Evolutionary conservation across 1,140 invertebrate genomes (phyloP).

Genomic region (Cepaea nemoralis): DNA sequence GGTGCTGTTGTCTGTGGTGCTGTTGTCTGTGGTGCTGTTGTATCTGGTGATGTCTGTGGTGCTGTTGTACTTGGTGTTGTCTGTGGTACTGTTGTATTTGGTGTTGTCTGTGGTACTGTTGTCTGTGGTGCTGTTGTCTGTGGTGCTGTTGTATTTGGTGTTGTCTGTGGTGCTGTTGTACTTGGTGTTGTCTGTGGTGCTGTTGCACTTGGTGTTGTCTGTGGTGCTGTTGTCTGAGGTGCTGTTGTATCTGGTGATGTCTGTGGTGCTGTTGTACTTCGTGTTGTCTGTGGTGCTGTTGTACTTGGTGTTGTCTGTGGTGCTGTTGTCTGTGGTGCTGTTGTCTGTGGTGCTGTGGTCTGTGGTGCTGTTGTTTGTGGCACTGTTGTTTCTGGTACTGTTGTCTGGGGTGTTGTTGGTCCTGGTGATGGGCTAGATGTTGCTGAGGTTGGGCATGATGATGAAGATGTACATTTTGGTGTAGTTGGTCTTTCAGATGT

Average conservation of each 20-base stretch:
- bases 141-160: not conserved
- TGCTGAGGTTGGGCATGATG: constrained; percentile 29
- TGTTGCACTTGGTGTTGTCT: not conserved
- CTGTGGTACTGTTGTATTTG: constrained; percentile 34
- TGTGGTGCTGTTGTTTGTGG: not conserved
- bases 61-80: constrained; percentile 40
- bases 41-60: constrained; percentile 38
- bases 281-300: not conserved
- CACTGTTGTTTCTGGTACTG: constrained; percentile 20
- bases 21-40: not conserved
- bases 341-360: not conserved
- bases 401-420: constrained; percentile 36
- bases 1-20: constrained; percentile 42
- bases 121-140: not conserved
- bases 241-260: constrained; percentile 36
- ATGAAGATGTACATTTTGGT: constrained; percentile 13
- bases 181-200: constrained; percentile 22
- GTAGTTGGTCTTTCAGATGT: not conserved
- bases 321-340: constrained; percentile 37
- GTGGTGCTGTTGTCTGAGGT: not conserved
- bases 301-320: not conserved
- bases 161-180: constrained; percentile 28
- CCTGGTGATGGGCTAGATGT: constrained; percentile 18
- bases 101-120: not conserved
- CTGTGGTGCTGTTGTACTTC: constrained; percentile 20